These are phyloP conservation scores for Drosophila limbata DNA, from an alignment of 2,888 invertebrate genomes.

Conservation along the genomic window DNA sequence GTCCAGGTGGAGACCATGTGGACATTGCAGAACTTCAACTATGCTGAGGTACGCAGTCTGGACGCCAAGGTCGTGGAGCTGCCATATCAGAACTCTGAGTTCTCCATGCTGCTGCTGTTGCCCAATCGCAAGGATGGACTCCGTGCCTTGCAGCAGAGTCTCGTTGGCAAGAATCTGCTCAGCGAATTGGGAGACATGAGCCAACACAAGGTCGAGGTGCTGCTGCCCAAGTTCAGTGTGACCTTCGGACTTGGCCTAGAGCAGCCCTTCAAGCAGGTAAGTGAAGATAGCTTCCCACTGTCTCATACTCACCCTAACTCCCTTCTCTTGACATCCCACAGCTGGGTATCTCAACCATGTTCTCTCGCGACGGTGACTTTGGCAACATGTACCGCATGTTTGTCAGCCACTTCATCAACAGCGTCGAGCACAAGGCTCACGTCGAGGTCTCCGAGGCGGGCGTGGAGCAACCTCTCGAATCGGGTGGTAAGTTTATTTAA, in stretches of 20 bases:
- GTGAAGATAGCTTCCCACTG: background rate
- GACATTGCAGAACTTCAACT: conserved; percentile 83
- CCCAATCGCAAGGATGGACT: conserved; percentile 90
- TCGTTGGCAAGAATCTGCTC: conserved; percentile 87
- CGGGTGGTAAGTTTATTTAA: conserved; percentile 65
- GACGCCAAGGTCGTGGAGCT: conserved; percentile 89
- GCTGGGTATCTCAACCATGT: conserved; percentile 82
- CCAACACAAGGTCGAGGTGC: conserved; percentile 88
- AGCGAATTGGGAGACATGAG: conserved; percentile 86
- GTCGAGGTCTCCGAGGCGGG: conserved; percentile 78
- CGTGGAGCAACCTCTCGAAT: conserved; percentile 76
- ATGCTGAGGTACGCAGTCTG: conserved; percentile 85
- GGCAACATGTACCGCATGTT: conserved; percentile 83
- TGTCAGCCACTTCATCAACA: conserved; percentile 81
- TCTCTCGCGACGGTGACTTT: conserved; percentile 80
- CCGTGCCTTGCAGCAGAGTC: conserved; percentile 87
- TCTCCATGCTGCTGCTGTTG: conserved; percentile 91
- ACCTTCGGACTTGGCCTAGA: conserved; percentile 89
- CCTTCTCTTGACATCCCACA: conserved; percentile 14
- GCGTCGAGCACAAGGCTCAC: conserved; percentile 79
- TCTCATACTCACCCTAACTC: too few relatives aligned
- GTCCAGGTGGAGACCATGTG: conserved; percentile 83
- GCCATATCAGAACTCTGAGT: conserved; percentile 89
- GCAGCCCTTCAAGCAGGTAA: conserved; percentile 88
- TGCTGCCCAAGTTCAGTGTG: conserved; percentile 93